Percentiles rank a stretch among this genome's conserved stretches.
phyloP scores from a whole-genome alignment of 2,888 invertebrate species.

The Apomyelois bistriatella region DNA sequence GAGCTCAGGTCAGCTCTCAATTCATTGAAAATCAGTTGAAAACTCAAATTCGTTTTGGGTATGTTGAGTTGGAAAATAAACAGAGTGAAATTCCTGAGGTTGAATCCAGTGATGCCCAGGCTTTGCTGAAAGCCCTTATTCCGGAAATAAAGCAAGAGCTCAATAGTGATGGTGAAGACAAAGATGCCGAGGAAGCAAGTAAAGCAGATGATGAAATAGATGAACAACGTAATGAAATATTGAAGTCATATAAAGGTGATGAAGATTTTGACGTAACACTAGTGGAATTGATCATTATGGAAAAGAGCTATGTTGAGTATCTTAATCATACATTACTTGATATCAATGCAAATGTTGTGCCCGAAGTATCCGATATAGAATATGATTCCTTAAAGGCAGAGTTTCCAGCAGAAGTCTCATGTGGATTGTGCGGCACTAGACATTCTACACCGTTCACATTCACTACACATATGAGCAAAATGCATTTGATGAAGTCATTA shows the following conservation, averaged over 20 bases:
- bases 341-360: constrained; percentile 47
- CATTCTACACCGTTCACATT: constrained; percentile 40
- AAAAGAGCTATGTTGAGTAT: constrained; percentile 66
- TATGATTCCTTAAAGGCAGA: constrained; percentile 44
- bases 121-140: constrained; percentile 36
- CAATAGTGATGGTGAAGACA: constrained; percentile 30
- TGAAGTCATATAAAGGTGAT: constrained; percentile 53
- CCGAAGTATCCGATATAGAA: constrained; percentile 46
- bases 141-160: constrained; percentile 43
- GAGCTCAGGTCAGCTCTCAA: constrained; percentile 59
- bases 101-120: constrained; percentile 19
- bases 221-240: constrained; percentile 28
- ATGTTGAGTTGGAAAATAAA: constrained; percentile 50
- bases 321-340: constrained; percentile 41
- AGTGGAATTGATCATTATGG: constrained; percentile 62
- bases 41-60: constrained; percentile 48
- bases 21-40: constrained; percentile 58
- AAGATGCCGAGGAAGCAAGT: not conserved
- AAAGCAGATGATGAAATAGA: constrained; percentile 22
- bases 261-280: constrained; percentile 70
- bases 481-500: constrained; percentile 54
- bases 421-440: constrained; percentile 52
- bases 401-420: constrained; percentile 38
- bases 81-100: constrained; percentile 17
- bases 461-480: constrained; percentile 55